phyloP scores from a whole-genome alignment of 2,113 vertebrate genomes.

The Sardina pilchardus region DNA sequence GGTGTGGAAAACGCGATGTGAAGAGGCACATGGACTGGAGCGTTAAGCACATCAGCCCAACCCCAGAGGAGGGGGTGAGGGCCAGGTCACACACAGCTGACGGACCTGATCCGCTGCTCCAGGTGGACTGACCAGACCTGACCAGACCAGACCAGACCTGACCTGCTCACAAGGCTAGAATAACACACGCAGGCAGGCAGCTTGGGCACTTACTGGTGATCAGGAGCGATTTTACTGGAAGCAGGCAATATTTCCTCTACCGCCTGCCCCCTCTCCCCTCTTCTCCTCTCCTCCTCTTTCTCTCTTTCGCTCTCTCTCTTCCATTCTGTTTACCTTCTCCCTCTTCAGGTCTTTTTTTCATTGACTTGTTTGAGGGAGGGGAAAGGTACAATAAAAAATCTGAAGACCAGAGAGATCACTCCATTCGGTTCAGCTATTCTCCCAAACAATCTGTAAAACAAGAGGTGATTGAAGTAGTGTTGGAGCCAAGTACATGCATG shows the following conservation, averaged over 20 bases:
- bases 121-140: constrained; percentile 10
- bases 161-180: constrained; percentile 23
- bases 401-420: background rate
- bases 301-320: background rate
- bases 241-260: background rate
- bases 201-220: constrained; percentile 19
- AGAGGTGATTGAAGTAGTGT: background rate
- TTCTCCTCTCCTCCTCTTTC: no score
- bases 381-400: background rate
- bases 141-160: background rate
- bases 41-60: background rate
- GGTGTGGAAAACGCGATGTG: background rate
- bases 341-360: background rate
- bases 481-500: background rate
- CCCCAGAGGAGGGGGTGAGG: background rate
- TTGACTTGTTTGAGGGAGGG: background rate
- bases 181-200: constrained; percentile 28
- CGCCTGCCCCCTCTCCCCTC: background rate
- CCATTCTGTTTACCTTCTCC: background rate
- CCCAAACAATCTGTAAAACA: background rate
- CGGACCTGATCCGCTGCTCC: constrained; percentile 24
- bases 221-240: constrained; percentile 25
- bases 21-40: background rate
- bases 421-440: background rate
- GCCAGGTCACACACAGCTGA: background rate